Evolutionary conservation across 92 coral and sea anemone species (phyloP), one percentile per base, ranked within the genome.

Genomic region (Epizoanthus ramosus): DNA sequence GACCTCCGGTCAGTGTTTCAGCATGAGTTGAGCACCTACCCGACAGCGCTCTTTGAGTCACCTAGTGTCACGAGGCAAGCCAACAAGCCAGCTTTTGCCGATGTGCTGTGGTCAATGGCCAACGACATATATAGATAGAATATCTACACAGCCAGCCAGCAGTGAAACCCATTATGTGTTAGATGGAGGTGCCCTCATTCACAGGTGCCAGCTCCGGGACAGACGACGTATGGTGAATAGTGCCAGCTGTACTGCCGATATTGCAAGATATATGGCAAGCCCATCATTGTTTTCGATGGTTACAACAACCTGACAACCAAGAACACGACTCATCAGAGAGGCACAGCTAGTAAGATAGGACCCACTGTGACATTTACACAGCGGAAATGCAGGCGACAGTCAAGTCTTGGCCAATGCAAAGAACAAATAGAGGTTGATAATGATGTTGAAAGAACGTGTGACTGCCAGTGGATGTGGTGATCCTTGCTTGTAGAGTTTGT

Each of bases 371-470:
- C 57, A 39, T 83, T 90, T n/a, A n/a, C 33, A 3, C 39, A 6
- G 47, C 24, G 7, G 80, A 86, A 6, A 90, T 84, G 87, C 68
- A 61, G 53, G 66, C 70, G 6, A 85, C 71, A 58, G 19, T 85
- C 86, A 87, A 91, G 75, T 88, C 52, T 57, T 88, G 37, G 35
- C 88, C 0, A 86, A 88, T 63, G 10, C 70, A 28, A 66, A 18
- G 63, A 88, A 83, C 61, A 92, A 91, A 57, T 77, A 88, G 73
- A 12, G 19, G 72, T 74, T 85, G 41, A 83, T 86, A 23, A 35
- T 2, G 31, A 28, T 28, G 31, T 28, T 28, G 31, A 28, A 28
- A 28, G 31, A 28, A 28, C 31, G 31, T 28, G 0, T 28, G 31
- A 28, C 31, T 28, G 31, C 31, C 31, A 28, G 31, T 28, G 31